Evolutionary conservation across 2,888 invertebrate genomes (phyloP).

Genomic region (Tinea pellionella): DNA sequence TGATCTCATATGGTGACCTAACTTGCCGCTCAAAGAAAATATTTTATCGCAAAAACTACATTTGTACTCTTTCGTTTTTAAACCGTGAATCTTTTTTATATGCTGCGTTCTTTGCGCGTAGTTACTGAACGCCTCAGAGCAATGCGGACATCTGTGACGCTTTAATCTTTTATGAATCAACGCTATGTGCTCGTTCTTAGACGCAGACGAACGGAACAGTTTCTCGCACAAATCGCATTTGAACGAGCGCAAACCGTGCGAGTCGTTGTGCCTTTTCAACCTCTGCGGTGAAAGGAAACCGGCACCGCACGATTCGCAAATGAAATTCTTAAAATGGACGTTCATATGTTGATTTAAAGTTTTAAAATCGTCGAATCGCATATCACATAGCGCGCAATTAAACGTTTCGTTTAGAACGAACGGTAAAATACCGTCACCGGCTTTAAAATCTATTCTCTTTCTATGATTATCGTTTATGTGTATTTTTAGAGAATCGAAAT

Average conservation of each 20-base stretch:
- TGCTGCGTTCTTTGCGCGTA: slow-evolving; percentile 59
- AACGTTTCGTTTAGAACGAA: slow-evolving; percentile 35
- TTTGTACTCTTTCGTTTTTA: slow-evolving; percentile 52
- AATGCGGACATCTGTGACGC: slow-evolving; percentile 51
- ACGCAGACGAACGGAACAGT: slow-evolving; percentile 54
- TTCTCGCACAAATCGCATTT: slow-evolving; percentile 60
- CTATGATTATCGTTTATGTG: slow-evolving; percentile 41
- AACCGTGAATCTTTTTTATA: slow-evolving; percentile 39
- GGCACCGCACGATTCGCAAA: slow-evolving; percentile 53
- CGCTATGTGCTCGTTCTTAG: slow-evolving; percentile 58
- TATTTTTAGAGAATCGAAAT: slow-evolving; percentile 32
- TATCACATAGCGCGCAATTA: slow-evolving; percentile 38
- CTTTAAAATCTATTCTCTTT: slow-evolving; percentile 32
- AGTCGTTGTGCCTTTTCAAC: slow-evolving; percentile 42
- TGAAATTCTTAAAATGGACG: slow-evolving; percentile 52
- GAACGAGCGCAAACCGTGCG: slow-evolving; percentile 46
- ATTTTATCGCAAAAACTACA: slow-evolving; percentile 50
- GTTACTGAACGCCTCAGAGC: slow-evolving; percentile 47
- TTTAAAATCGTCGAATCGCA: slow-evolving; percentile 43
- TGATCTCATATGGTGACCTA: slow-evolving; percentile 42
- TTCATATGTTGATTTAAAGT: slow-evolving; percentile 60
- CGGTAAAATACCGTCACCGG: slow-evolving; percentile 42
- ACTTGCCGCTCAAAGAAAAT: slow-evolving; percentile 46
- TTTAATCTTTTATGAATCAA: slow-evolving; percentile 57
- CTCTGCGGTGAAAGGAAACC: slow-evolving; percentile 54